Evolutionary conservation across 2,113 vertebrate genomes (phyloP), one percentile per base, ranked within the genome.

Genomic region (Oenanthe oenanthe): DNA sequence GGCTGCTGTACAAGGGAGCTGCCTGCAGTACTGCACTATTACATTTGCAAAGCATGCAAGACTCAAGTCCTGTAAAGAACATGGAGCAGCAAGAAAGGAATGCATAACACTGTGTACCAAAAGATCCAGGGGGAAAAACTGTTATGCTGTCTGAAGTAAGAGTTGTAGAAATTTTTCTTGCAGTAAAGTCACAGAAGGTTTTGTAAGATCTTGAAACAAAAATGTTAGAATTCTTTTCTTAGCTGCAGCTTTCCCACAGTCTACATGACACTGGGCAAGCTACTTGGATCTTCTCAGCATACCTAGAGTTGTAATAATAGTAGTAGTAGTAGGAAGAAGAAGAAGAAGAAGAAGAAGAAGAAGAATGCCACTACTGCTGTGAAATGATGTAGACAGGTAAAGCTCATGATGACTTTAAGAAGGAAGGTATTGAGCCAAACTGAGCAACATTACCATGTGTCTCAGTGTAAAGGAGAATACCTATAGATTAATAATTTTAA

Each of bases 71-170:
- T 78, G 53, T 21, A 29, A 61, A 47, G n/a, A 38, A 42, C 5
- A 38, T 1, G 12, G 47, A 72, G n/a, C 67, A 83, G 26, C 42
- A 40, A 5, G 25, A 96, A 73, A 29, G 29, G 43, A 86, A 81
- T 0, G 2, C 9, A 2, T 25, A 62, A 56, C 3, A 0, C 11
- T 43, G 15, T 18, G n/a, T 12, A 71, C 45, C 58, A 82, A 32
- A 87, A 74, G 40, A 83, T 50, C 9, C 57, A 63, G 25, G 10
- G 15, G 17, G 7, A 62, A 70, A 80, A 88, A 50, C 19, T 20
- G 48, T 25, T 67, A 54, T 11, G 7, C 11, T 81, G 38, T 51
- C 68, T 63, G 47, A 77, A 79, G 20, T 31, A 80, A 84, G 5
- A 47, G 7, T 18, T 67, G 7, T 3, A 53, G 50, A 62, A 10